These are phyloP conservation scores for Crotalus horridus DNA, from an alignment of 2,113 vertebrate species.

Conservation along the genomic window DNA sequence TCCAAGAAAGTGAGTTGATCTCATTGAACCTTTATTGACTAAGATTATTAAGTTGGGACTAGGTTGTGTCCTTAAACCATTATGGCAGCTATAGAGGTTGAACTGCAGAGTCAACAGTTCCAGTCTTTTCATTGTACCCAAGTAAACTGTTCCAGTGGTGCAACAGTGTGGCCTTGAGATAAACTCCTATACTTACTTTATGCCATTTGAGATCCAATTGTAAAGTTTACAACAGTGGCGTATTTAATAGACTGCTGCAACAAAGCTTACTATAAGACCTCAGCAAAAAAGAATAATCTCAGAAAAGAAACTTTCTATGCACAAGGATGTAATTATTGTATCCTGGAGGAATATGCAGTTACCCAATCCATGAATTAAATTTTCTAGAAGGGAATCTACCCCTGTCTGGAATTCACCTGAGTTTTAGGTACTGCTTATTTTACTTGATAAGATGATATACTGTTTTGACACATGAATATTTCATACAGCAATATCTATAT, in stretches of 20 bases:
- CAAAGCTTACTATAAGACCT: slow-evolving; percentile 6
- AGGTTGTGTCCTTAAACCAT: slow-evolving; percentile 32
- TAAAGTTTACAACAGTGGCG: slow-evolving; percentile 34
- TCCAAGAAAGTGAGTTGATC: not conserved
- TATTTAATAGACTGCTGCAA: slow-evolving; percentile 29
- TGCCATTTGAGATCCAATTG: slow-evolving; percentile 33
- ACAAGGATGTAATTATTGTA: slow-evolving; percentile 16
- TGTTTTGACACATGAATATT: slow-evolving; percentile 37
- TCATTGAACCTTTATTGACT: not conserved
- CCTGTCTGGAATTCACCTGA: not conserved
- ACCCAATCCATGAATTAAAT: slow-evolving; percentile 38
- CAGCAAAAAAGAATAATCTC: slow-evolving; percentile 29
- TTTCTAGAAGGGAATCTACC: slow-evolving; percentile 37
- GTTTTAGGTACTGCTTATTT: slow-evolving; percentile 31
- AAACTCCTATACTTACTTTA: slow-evolving; percentile 43
- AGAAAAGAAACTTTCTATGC: slow-evolving; percentile 15
- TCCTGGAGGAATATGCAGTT: slow-evolving; percentile 39
- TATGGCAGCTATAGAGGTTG: slow-evolving; percentile 44
- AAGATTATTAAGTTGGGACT: slow-evolving; percentile 25
- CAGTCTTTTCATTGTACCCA: slow-evolving; percentile 55
- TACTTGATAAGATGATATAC: not conserved
- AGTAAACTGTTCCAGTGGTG: slow-evolving; percentile 40
- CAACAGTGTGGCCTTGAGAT: slow-evolving; percentile 60
- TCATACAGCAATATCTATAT: slow-evolving; percentile 19
- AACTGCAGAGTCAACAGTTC: slow-evolving; percentile 58